phyloP scores from a whole-genome alignment of 2,113 vertebrate genomes.

The Leptosomus discolor region DNA sequence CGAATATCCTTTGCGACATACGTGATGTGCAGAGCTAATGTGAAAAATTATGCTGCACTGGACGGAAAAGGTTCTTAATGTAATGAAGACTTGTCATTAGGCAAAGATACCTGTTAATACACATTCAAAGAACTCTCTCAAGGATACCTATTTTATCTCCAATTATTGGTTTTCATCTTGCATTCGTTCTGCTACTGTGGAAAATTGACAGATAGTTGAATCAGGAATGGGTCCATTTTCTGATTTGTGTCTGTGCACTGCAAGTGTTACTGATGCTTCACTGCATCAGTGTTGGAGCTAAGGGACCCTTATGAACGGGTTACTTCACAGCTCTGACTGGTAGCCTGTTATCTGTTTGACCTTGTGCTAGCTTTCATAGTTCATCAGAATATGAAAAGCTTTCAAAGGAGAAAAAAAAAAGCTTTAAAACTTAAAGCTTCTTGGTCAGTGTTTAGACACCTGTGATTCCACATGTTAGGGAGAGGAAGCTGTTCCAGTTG shows the following conservation, averaged over 20 bases:
- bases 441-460: neutral
- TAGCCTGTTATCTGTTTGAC: neutral
- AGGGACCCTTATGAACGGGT: neutral
- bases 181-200: neutral
- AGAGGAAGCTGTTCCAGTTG: neutral
- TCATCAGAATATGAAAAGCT: neutral
- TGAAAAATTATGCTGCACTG: neutral
- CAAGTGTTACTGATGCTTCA: neutral
- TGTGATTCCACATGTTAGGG: rapidly evolving
- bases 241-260: neutral
- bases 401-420: neutral
- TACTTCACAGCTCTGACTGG: neutral
- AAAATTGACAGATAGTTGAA: neutral
- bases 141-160: neutral
- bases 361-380: neutral
- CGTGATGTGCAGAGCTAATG: neutral
- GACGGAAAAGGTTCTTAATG: neutral
- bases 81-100: neutral
- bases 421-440: neutral
- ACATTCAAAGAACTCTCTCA: neutral
- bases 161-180: neutral
- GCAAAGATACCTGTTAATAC: neutral
- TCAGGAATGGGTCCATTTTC: neutral
- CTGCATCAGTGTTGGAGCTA: neutral
- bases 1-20: neutral